Base-by-base conservation (phyloP, 1,140 invertebrate genomes). In the Psix sp. region DNA sequence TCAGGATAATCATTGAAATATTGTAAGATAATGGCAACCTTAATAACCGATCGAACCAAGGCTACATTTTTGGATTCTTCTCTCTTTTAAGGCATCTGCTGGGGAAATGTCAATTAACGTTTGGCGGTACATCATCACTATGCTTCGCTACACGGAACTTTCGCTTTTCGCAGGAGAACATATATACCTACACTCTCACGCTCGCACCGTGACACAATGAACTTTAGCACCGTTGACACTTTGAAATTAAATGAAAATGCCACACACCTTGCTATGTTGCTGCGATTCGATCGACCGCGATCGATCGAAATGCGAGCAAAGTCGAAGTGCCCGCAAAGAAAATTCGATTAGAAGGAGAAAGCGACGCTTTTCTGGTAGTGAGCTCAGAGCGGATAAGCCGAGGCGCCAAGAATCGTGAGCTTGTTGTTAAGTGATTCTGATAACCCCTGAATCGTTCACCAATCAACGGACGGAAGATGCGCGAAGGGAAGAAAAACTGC, bases 361-460 rank as follows among this genome's bases (percentile, higher is more conserved):
- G 10, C 56, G 15, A 16, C 2, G 66, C 48, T 70, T 54, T 70
- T 70, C 66, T 75, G 38, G 36, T 42, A 17, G 36, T 63, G 71
- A 49, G 40, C 38, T 57, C 24, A 57, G 48, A 26, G 52, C 42
- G 24, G 33, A 68, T 52, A 77, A 72, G 73, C 63, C 65, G 70
- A 82, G 79, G 83, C 81, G 84, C 82, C 80, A 82, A 83, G 79
- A 70, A 38, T 86, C 85, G 84, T 86, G 85, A 85, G 82, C 70
- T 78, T 70, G 78, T 83, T 82, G 82, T 84, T 85, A 85, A 85
- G 80, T 80, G 82, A 84, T 84, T 83, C 80, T 78, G 83, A 86
- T 86, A 86, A 86, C 81, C 85, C 83, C 81, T 84, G 79, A 86
- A 86, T 85, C 83, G 82, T 76, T 68, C 76, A 65, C 70, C 71